Conservation (phyloP, 2,797 vertebrate species). For the Eulemur coronatus region DNA sequence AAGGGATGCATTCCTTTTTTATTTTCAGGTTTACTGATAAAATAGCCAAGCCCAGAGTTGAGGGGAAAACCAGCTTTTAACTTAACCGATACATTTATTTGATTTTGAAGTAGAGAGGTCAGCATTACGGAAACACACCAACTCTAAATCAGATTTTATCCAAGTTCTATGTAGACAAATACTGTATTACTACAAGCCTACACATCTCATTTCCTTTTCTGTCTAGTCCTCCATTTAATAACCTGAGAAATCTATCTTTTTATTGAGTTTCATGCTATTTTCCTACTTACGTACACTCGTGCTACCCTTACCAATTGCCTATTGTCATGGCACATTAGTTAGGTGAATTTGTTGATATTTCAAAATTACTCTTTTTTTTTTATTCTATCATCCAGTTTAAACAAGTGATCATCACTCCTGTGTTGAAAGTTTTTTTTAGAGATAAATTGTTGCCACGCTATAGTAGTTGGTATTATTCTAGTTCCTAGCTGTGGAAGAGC, state of each 20-base stretch:
- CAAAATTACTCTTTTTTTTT: slow-evolving; percentile 63
- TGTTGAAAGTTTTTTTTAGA: slow-evolving; percentile 40
- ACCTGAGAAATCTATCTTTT: slow-evolving; percentile 73
- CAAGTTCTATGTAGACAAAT: slow-evolving; percentile 59
- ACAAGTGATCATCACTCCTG: slow-evolving; percentile 58
- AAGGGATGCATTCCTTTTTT: slow-evolving; percentile 13
- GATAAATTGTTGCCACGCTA: background rate
- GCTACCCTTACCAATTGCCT: slow-evolving; percentile 61
- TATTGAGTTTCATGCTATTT: slow-evolving; percentile 74
- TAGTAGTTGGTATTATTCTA: background rate
- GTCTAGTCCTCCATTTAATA: slow-evolving; percentile 62
- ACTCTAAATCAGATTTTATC: slow-evolving; percentile 67
- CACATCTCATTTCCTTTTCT: slow-evolving; percentile 74
- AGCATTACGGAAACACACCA: slow-evolving; percentile 48
- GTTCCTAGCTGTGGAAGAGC: background rate
- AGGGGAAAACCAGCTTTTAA: slow-evolving; percentile 42
- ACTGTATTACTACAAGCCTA: slow-evolving; percentile 45
- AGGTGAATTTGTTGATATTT: slow-evolving; percentile 73
- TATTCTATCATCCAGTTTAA: slow-evolving; percentile 71
- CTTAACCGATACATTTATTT: slow-evolving; percentile 52
- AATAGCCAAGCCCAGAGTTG: slow-evolving; percentile 25
- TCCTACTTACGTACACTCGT: slow-evolving; percentile 68
- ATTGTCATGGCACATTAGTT: slow-evolving; percentile 75
- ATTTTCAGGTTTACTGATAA: slow-evolving; percentile 59
- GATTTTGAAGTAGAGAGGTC: slow-evolving; percentile 58